phyloP scores from a whole-genome alignment of 2,113 vertebrate species.

The Procavia capensis region DNA sequence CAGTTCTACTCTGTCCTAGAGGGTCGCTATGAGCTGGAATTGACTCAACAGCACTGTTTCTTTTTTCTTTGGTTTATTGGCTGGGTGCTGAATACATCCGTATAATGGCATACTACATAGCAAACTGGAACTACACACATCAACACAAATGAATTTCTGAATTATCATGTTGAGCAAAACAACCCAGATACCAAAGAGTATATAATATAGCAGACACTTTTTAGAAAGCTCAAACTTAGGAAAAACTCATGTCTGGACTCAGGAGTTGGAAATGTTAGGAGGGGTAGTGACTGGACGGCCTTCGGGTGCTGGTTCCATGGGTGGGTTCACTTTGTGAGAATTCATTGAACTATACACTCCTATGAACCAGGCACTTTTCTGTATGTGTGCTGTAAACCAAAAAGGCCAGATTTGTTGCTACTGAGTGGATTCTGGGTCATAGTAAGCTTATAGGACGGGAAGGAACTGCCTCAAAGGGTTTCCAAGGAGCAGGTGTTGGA shows the following conservation, averaged over 20 bases:
- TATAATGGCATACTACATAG: not conserved
- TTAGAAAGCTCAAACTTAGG: not conserved
- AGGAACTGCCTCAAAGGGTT: too few species aligned
- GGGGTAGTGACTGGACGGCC: not conserved
- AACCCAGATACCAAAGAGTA: not conserved
- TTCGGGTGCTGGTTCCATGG: not conserved
- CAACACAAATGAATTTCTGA: not conserved
- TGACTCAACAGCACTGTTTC: too few species aligned
- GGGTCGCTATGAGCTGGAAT: too few species aligned
- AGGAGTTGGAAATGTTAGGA: not conserved
- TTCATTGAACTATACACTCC: not conserved
- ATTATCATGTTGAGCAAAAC: not conserved
- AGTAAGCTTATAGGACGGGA: too few species aligned
- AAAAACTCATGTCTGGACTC: not conserved
- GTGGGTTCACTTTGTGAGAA: not conserved
- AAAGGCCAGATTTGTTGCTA: too few species aligned
- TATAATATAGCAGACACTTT: rapidly evolving
- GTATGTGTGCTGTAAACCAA: not conserved
- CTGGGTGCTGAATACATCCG: not conserved
- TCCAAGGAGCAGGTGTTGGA: too few species aligned
- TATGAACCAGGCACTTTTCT: not conserved
- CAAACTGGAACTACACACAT: not conserved
- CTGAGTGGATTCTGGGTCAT: too few species aligned
- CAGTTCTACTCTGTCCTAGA: too few species aligned
- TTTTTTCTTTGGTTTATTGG: too few species aligned